Percentiles rank a stretch among this genome's conserved stretches.
Evolutionary conservation across 2,888 invertebrate genomes (phyloP).

Genomic region (Athalia cordata): DNA sequence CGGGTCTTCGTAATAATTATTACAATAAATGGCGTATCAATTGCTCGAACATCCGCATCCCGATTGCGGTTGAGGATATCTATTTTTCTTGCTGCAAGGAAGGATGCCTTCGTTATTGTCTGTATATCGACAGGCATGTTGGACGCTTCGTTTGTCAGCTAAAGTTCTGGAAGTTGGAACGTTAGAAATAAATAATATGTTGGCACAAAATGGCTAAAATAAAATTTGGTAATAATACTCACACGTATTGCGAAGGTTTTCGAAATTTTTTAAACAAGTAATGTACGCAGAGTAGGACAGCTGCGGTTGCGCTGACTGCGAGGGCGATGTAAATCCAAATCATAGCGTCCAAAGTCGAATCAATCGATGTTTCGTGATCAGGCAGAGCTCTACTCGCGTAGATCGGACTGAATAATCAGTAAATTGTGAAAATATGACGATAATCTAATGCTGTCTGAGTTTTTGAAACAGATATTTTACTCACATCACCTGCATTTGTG

Average conservation of each 20-base stretch:
- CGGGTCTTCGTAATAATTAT: too few relatives aligned
- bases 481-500: slow-evolving; percentile 32
- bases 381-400: background rate
- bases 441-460: background rate
- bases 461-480: background rate
- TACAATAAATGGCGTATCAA: background rate
- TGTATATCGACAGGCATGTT: slow-evolving; percentile 24
- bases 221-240: background rate
- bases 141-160: slow-evolving; percentile 15
- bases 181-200: background rate
- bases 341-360: slow-evolving; percentile 24
- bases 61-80: slow-evolving; percentile 2
- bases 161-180: slow-evolving; percentile 15
- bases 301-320: slow-evolving; percentile 19
- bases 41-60: slow-evolving; percentile 23
- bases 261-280: slow-evolving; percentile 29
- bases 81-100: slow-evolving; percentile 24
- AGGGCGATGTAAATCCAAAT: slow-evolving; percentile 37
- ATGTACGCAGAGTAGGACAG: slow-evolving; percentile 18
- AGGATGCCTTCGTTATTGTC: background rate
- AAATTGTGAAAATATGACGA: background rate
- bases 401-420: slow-evolving; percentile 12
- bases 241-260: slow-evolving; percentile 32
- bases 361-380: background rate
- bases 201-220: background rate